phyloP scores from a whole-genome alignment of 2,797 vertebrate species.

The Agapornis canus region DNA sequence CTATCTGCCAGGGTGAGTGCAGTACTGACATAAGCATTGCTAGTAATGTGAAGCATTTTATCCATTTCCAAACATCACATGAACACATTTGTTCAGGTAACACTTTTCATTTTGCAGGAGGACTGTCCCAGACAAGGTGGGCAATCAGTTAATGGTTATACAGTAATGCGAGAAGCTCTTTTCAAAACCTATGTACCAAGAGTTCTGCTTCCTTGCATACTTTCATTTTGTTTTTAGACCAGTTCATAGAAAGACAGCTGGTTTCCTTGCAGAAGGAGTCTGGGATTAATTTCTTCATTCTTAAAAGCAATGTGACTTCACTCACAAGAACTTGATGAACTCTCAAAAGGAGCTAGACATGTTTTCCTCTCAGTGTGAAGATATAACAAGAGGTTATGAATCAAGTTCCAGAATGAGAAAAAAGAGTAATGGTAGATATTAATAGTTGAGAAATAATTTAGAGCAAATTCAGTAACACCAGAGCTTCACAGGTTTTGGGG shows the following conservation, averaged over 20 bases:
- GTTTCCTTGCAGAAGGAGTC: background rate
- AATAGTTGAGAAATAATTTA: background rate
- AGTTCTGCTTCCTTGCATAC: background rate
- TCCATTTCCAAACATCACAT: background rate
- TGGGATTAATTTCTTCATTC: background rate
- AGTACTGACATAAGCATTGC: background rate
- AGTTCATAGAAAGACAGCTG: background rate
- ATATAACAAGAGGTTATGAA: background rate
- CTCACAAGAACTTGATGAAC: background rate
- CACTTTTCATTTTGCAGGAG: background rate
- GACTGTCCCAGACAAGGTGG: background rate
- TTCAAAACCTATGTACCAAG: background rate
- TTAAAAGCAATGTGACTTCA: background rate
- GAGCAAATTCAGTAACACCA: background rate
- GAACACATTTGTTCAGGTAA: background rate
- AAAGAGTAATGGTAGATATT: background rate
- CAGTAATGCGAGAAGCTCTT: background rate
- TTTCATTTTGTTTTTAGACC: background rate
- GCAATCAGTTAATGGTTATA: background rate
- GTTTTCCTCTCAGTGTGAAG: background rate
- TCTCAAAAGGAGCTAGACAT: background rate
- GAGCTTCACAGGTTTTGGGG: background rate
- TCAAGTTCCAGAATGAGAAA: background rate
- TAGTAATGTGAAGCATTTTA: background rate
- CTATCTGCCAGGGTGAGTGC: accelerated